Conservation (phyloP, 1,140 invertebrate genomes). For the Saxidomus purpurata region DNA sequence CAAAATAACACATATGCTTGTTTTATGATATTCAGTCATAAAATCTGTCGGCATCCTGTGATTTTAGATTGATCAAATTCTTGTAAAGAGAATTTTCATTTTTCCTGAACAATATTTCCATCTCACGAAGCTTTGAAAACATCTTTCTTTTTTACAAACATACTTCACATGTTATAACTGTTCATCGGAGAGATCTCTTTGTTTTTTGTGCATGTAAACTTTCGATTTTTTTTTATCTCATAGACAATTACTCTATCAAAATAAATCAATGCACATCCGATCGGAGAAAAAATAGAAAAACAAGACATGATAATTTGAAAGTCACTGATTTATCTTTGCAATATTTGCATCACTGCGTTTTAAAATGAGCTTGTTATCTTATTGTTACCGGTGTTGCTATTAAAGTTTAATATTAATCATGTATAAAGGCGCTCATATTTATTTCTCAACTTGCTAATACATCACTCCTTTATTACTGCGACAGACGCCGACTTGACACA, state of each 20-base stretch:
- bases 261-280: no score
- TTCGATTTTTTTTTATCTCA: no score
- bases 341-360: background rate
- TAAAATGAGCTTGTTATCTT: background rate
- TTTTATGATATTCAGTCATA: background rate
- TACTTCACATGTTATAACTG: no score
- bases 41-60: no score
- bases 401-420: constrained; percentile 15
- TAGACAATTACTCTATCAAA: no score
- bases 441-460: constrained; percentile 8
- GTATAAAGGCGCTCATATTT: constrained; percentile 10
- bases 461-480: background rate
- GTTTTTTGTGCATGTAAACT: no score
- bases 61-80: no score
- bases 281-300: background rate
- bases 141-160: no score
- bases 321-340: background rate
- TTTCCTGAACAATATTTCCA: no score
- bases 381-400: background rate
- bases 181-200: no score
- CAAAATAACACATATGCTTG: background rate
- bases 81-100: no score
- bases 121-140: no score
- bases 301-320: background rate
- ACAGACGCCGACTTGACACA: constrained; percentile 24